Conservation (phyloP, 2,797 vertebrate species). For the Rhadinocentrus ornatus region DNA sequence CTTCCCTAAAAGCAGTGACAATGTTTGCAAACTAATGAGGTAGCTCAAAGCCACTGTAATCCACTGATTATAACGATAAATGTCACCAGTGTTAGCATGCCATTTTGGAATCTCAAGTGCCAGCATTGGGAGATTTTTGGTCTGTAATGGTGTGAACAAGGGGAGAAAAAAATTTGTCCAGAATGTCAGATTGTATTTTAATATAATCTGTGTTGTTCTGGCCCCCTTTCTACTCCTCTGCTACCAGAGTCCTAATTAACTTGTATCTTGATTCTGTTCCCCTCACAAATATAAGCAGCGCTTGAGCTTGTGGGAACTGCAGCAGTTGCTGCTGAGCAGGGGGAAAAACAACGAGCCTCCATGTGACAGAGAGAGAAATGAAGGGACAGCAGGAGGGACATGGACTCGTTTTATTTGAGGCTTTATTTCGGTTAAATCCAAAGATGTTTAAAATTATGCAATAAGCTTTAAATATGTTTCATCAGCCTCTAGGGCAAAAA, state of each 20-base stretch:
- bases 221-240: conserved; percentile 34
- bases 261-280: conserved; percentile 58
- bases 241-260: conserved; percentile 68
- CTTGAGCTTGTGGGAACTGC: conserved; percentile 60
- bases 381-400: conserved; percentile 16
- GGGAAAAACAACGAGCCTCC: conserved; percentile 16
- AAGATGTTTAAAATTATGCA: conserved; percentile 50
- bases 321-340: conserved; percentile 50
- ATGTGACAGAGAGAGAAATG: conserved; percentile 5
- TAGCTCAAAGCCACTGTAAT: conserved; percentile 18
- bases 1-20: conserved; percentile 40
- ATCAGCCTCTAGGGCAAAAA: conserved; percentile 30
- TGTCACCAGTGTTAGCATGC: neutral
- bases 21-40: conserved; percentile 44
- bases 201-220: conserved; percentile 37
- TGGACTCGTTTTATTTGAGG: conserved; percentile 38
- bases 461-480: conserved; percentile 39
- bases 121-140: conserved; percentile 15
- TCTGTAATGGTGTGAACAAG: conserved; percentile 15
- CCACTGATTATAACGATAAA: conserved; percentile 36
- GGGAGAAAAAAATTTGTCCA: conserved; percentile 36
- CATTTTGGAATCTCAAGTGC: conserved; percentile 16
- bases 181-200: conserved; percentile 61
- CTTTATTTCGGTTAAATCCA: conserved; percentile 45
- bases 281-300: conserved; percentile 52